Evolutionary conservation across 2,888 invertebrate species (phyloP), one percentile per base, ranked within the genome.

Genomic region (Boloria euphrosyne): DNA sequence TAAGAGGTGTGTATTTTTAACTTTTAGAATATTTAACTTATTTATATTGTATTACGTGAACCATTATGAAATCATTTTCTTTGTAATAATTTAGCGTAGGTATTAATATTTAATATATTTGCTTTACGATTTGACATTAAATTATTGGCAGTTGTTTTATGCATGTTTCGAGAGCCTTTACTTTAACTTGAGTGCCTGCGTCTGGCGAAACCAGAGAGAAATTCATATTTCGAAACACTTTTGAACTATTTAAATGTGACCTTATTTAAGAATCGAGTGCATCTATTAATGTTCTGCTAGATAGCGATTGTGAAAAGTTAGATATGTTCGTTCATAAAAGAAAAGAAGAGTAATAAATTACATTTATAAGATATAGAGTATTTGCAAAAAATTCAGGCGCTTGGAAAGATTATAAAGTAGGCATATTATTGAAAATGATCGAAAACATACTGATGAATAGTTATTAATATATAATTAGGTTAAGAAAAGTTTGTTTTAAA

Each of bases 1-100:
- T 91, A 90, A 84, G 90, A 82, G 76, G 92, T 90, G 92, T 92
- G 92, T 92, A 92, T 89, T 91, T 91, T 91, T 90, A 91, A 91
- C 86, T 84, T 91, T 90, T 92, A 91, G 91, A 90, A 87, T 91
- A 90, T 91, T 91, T 90, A 91, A 91, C 91, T 92, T 92, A 92
- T 92, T 92, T 91, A 88, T 89, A 90, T 89, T 88, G 88, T 89
- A 91, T 91, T 90, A 89, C 85, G 87, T 89, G 90, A 87, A 88
- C 82, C 83, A 87, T 87, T 87, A 87, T 89, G 82, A 83, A 86
- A 91, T 85, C 83, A 85, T 89, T 92, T 92, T 86, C 89, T 92
- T 92, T 91, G 83, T 89, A 88, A 90, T 90, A 87, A 87, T 90
- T 90, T 91, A 91, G 91, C 84, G 80, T 91, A 92, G 91, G 85